Conservation (phyloP, 2,888 invertebrate genomes). For the Norana najaformis region DNA sequence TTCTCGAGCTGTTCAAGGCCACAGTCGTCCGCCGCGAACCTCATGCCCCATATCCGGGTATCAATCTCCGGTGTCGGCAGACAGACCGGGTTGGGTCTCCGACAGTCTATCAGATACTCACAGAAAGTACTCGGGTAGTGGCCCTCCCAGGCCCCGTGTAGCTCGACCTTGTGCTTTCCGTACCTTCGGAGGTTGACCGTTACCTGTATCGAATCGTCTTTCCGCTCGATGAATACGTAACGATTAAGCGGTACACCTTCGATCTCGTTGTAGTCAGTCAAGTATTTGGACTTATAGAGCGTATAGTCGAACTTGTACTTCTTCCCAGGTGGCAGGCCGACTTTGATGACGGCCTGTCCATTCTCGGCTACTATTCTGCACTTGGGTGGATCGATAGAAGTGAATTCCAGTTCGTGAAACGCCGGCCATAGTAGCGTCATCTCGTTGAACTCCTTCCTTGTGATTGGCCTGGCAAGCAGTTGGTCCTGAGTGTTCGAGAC, state of each 20-base stretch:
- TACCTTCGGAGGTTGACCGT: slow-evolving; percentile 32
- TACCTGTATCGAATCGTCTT: not conserved
- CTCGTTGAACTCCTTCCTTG: slow-evolving; percentile 41
- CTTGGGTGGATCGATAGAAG: slow-evolving; percentile 24
- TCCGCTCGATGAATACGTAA: slow-evolving; percentile 32
- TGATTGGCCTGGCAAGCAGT: slow-evolving; percentile 47
- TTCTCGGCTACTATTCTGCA: slow-evolving; percentile 30
- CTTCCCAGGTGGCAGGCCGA: slow-evolving; percentile 29
- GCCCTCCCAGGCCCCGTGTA: slow-evolving; percentile 27
- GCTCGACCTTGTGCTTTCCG: slow-evolving; percentile 39
- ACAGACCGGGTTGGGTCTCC: slow-evolving; percentile 31
- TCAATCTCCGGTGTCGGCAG: slow-evolving; percentile 26
- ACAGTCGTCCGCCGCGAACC: not conserved
- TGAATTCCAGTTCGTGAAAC: slow-evolving; percentile 37
- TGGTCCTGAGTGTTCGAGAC: slow-evolving; percentile 48
- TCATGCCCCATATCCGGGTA: slow-evolving; percentile 26
- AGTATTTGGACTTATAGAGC: slow-evolving; percentile 32
- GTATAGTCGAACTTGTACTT: slow-evolving; percentile 29
- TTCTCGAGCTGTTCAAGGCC: slow-evolving; percentile 25
- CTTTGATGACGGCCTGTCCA: slow-evolving; percentile 32
- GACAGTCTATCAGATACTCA: slow-evolving; percentile 35
- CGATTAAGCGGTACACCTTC: slow-evolving; percentile 29
- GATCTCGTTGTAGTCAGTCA: slow-evolving; percentile 14
- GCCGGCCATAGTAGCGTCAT: slow-evolving; percentile 30
- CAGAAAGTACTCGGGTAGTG: slow-evolving; percentile 17